A percentile compares a stretch with the other conserved stretches of the same genome.
phyloP scores from a whole-genome alignment of 2,113 vertebrate genomes.

The Cairina moschata region DNA sequence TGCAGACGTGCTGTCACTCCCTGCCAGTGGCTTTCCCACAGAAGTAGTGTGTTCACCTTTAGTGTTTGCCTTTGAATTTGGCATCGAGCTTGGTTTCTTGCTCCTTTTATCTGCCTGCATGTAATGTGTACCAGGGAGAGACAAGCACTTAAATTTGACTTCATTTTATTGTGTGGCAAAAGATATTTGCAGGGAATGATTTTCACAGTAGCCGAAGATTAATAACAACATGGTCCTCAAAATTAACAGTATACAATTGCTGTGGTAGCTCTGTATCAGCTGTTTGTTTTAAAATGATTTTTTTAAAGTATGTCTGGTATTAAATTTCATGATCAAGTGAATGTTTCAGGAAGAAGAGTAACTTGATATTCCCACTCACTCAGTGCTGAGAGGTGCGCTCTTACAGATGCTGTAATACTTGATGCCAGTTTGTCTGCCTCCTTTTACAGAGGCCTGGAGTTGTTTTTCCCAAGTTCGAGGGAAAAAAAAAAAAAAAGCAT shows the following conservation, averaged over 20 bases:
- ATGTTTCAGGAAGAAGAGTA: neutral
- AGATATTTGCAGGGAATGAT: neutral
- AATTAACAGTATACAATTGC: neutral
- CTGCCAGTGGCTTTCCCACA: neutral
- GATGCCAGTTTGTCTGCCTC: neutral
- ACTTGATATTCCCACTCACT: neutral
- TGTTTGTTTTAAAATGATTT: neutral
- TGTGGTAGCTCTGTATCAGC: neutral
- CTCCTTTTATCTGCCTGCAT: neutral
- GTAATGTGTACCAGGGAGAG: neutral
- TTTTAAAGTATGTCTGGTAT: neutral
- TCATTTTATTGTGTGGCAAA: neutral
- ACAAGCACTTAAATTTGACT: neutral
- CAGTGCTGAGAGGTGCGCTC: neutral
- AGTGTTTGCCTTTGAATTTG: constrained; percentile 29
- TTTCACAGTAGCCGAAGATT: neutral
- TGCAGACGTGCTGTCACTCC: neutral
- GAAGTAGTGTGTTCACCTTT: neutral
- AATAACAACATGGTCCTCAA: neutral
- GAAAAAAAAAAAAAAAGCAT: neutral
- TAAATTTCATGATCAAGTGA: neutral
- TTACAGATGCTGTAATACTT: neutral
- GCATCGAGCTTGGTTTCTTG: constrained; percentile 15
- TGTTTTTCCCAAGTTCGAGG: neutral
- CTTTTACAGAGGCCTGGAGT: neutral